Conservation (phyloP, 2,888 invertebrate species). For the Eilema sororculum region DNA sequence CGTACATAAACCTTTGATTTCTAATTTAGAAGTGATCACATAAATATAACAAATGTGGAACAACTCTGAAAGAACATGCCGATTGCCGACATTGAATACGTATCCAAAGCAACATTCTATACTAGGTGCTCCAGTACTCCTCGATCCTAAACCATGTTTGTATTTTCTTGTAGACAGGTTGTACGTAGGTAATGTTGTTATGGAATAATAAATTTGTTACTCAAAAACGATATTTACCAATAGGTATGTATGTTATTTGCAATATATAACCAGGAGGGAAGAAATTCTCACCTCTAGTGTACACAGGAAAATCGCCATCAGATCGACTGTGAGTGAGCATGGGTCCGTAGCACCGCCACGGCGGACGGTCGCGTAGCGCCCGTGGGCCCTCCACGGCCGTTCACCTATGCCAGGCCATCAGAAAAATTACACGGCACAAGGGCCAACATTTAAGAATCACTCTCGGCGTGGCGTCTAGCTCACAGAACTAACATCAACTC, state of each 20-base stretch:
- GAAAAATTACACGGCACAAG: slow-evolving; percentile 71
- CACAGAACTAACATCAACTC: slow-evolving; percentile 70
- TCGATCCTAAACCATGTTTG: slow-evolving; percentile 1
- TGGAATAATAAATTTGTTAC: neutral
- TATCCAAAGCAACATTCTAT: neutral
- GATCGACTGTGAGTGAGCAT: slow-evolving; percentile 95
- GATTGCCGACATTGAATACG: neutral
- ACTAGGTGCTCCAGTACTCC: neutral
- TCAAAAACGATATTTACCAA: neutral
- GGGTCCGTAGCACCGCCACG: slow-evolving; percentile 89
- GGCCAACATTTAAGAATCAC: slow-evolving; percentile 64
- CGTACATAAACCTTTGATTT: neutral
- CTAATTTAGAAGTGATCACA: neutral
- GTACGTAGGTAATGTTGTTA: neutral
- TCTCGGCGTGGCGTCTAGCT: slow-evolving; percentile 67
- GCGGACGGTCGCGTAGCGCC: slow-evolving; percentile 81
- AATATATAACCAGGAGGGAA: slow-evolving; percentile 40
- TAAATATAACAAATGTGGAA: neutral
- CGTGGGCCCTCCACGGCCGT: slow-evolving; percentile 85
- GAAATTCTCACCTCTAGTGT: slow-evolving; percentile 90
- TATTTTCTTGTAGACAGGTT: neutral
- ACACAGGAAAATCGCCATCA: slow-evolving; percentile 94
- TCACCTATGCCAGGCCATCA: slow-evolving; percentile 80
- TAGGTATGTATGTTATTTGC: neutral
- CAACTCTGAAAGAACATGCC: neutral